A percentile compares a stretch with the other conserved stretches of the same genome.
phyloP scores from a whole-genome alignment of 2,113 vertebrate species.

The Noturus placidus region DNA sequence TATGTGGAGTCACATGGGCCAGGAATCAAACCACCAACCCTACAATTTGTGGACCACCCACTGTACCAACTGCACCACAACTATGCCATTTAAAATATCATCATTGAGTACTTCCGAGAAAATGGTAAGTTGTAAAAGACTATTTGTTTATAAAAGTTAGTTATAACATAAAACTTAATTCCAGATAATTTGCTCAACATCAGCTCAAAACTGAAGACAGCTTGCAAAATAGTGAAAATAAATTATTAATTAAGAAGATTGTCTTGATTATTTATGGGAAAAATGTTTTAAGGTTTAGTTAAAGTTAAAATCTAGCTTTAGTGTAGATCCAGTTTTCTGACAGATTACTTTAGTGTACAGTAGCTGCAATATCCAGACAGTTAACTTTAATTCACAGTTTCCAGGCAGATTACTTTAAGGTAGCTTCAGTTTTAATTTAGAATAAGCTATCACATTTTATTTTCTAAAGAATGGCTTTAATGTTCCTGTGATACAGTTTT shows the following conservation, averaged over 20 bases:
- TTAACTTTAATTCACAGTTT: background rate
- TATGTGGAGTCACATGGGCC: too few species aligned
- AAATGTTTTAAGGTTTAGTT: background rate
- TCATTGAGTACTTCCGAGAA: background rate
- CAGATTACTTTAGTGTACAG: background rate
- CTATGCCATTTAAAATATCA: background rate
- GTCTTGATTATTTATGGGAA: background rate
- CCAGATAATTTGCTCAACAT: background rate
- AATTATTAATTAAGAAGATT: background rate
- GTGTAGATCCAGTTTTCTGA: background rate
- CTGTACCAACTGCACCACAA: too few species aligned
- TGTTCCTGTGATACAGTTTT: too few species aligned
- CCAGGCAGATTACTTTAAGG: background rate
- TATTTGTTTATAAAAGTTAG: background rate
- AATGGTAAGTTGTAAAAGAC: background rate
- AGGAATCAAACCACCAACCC: too few species aligned
- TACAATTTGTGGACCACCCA: too few species aligned
- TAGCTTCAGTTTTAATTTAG: background rate
- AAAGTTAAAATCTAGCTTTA: background rate
- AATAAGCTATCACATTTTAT: too few species aligned
- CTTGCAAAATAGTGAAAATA: background rate
- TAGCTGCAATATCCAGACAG: background rate
- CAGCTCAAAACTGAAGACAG: background rate
- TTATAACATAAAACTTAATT: background rate
- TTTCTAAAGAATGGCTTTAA: too few species aligned